Conservation (phyloP, 2,888 invertebrate species). For the Drosophila cyrtoloma region DNA sequence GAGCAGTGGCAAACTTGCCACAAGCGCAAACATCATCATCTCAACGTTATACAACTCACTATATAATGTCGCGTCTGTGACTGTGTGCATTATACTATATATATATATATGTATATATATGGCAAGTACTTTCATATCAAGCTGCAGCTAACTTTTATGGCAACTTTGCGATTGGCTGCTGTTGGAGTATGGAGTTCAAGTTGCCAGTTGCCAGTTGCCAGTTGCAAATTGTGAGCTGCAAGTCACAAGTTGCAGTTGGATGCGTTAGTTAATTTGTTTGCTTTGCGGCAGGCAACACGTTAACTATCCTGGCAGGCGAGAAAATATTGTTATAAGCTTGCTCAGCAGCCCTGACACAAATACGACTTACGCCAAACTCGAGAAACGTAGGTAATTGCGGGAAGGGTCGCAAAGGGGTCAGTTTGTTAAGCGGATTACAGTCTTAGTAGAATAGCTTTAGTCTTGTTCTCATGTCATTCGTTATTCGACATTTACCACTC, state of each 20-base stretch:
- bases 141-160: slow-evolving; percentile 49
- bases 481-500: slow-evolving; percentile 1
- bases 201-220: slow-evolving; percentile 14
- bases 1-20: slow-evolving; percentile 30
- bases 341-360: slow-evolving; percentile 45
- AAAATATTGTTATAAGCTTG: slow-evolving; percentile 36
- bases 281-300: slow-evolving; percentile 34
- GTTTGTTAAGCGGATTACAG: not conserved
- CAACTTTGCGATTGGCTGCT: slow-evolving; percentile 47
- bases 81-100: slow-evolving; percentile 3
- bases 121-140: slow-evolving; percentile 25
- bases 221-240: slow-evolving; percentile 17
- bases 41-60: slow-evolving; percentile 44
- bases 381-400: not conserved
- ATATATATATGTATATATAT: not conserved
- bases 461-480: not conserved
- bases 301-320: slow-evolving; percentile 16
- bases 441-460: slow-evolving; percentile 1
- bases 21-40: slow-evolving; percentile 67
- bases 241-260: slow-evolving; percentile 31
- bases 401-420: not conserved
- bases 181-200: slow-evolving; percentile 20
- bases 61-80: slow-evolving; percentile 32
- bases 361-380: slow-evolving; percentile 29
- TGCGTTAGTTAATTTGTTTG: slow-evolving; percentile 71